A percentile compares a stretch with the other conserved stretches of the same genome.
Conservation (phyloP, 2,888 invertebrate species). For the Liodrosophila aerea region DNA sequence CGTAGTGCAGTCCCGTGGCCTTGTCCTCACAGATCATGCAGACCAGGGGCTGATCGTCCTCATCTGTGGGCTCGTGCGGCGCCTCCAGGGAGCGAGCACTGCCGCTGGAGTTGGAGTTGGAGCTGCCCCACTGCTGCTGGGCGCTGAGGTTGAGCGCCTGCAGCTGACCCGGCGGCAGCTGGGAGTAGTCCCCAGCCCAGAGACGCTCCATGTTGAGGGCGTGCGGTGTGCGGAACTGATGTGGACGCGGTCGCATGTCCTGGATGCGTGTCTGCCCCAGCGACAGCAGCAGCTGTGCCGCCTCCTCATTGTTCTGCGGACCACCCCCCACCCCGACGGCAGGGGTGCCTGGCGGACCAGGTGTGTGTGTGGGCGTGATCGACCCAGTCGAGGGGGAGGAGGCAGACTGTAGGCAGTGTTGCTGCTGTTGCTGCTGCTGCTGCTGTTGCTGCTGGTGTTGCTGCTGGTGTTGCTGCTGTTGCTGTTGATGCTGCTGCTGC, state of each 20-base stretch:
- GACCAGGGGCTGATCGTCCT: slow-evolving; percentile 96
- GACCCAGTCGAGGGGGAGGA: slow-evolving; percentile 83
- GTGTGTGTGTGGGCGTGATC: slow-evolving; percentile 81
- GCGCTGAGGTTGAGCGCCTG: slow-evolving; percentile 90
- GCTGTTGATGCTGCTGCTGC: slow-evolving; percentile 56
- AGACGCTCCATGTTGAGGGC: slow-evolving; percentile 95
- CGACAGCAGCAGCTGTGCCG: slow-evolving; percentile 88
- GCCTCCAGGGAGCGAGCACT: slow-evolving; percentile 78
- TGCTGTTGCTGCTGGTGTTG: slow-evolving; percentile 44
- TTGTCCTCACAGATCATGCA: slow-evolving; percentile 99
- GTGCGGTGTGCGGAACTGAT: slow-evolving; percentile 84
- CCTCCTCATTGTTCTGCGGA: slow-evolving; percentile 85
- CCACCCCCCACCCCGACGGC: slow-evolving; percentile 14
- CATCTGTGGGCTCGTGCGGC: slow-evolving; percentile 84
- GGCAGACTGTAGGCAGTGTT: slow-evolving; percentile 80
- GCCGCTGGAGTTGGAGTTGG: slow-evolving; percentile 64
- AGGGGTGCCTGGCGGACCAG: slow-evolving; percentile 73
- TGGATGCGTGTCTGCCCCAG: slow-evolving; percentile 87
- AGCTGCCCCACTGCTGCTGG: slow-evolving; percentile 82
- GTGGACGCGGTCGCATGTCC: slow-evolving; percentile 81
- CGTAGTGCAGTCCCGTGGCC: slow-evolving; percentile 98
- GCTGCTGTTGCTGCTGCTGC: slow-evolving; percentile 40
- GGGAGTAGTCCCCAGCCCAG: slow-evolving; percentile 94
- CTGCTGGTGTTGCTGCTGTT: slow-evolving; percentile 48
- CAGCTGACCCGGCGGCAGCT: slow-evolving; percentile 90